phyloP scores from a whole-genome alignment of 2,797 vertebrate species.

The Pipistrellus kuhlii region DNA sequence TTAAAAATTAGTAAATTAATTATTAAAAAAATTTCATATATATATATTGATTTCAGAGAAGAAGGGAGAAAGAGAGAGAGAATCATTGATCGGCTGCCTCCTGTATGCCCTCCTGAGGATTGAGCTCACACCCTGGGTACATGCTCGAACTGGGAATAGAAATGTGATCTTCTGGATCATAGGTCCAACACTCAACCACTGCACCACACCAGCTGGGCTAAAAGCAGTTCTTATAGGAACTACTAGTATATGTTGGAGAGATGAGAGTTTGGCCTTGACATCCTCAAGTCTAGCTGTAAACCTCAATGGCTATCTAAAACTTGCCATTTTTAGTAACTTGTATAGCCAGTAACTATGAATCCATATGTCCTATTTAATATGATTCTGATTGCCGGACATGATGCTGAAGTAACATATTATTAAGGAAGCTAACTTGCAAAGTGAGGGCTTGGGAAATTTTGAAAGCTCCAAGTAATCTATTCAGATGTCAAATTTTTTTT shows the following conservation, averaged over 20 bases:
- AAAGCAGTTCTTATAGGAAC: not conserved
- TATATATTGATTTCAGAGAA: no score
- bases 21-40: no score
- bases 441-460: constrained; percentile 23
- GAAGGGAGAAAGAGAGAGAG: no score
- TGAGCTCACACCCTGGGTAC: no score
- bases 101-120: no score
- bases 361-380: not conserved
- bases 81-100: no score
- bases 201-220: no score
- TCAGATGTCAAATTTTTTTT: not conserved
- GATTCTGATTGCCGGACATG: not conserved
- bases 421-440: not conserved
- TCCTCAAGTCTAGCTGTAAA: not conserved
- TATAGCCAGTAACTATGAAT: not conserved
- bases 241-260: not conserved
- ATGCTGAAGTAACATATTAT: not conserved
- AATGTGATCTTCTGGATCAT: no score
- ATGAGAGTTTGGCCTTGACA: not conserved
- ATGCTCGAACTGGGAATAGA: no score
- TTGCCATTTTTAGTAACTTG: not conserved
- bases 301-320: not conserved
- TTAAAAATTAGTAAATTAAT: no score
- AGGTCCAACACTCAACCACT: no score
- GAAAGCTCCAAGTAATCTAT: not conserved